Base-by-base conservation (phyloP, 2,113 vertebrate genomes). In the Lycaon pictus region DNA sequence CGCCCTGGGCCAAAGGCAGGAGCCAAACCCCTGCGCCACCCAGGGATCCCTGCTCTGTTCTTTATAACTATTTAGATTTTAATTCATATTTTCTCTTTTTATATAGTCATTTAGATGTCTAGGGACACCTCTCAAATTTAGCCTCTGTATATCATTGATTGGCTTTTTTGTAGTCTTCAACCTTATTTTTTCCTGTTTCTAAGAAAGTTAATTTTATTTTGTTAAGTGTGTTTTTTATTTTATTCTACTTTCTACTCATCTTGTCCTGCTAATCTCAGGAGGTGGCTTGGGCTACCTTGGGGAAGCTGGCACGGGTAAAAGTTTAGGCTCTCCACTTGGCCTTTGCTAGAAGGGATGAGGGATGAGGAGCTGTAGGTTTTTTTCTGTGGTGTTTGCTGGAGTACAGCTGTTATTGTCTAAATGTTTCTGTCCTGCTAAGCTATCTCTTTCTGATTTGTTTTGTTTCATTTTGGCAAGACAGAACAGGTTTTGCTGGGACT, bases 121-220 rank as follows among this genome's bases (percentile, higher is more conserved):
- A 67, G 27, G 20, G 89, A 82, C 13, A 80, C 80, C 88, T 79
- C 48, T 87, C 69, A 87, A 83, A 17, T 93, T 95, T 72, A 90
- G 51, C 32, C 22, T 90, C 37, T 83, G 6, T 43, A 2, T 71
- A 25, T 83, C 23, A 65, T 35, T 90, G 35, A 82, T 90, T 83
- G 77, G 22, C 76, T 77, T 77, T 48, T 94, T 82, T 96, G 55
- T 86, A 84, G 67, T n/a, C 80, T 55, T 81, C 62, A 82, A 11
- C 37, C 20, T 85, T 72, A 48, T 69, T 22, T 62, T 85, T 53
- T 81, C 27, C 62, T 95, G 55, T 56, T 79, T 88, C 4, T 53
- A 81, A 27, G 43, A 56, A 95, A 56, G 7, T 13, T 74, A 79
- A 84, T 72, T 93, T 63, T 35, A 88, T 83, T 93, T 84, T 84